Conservation (phyloP, 2,888 invertebrate genomes). For the Rhagophthalmus giganteus region DNA sequence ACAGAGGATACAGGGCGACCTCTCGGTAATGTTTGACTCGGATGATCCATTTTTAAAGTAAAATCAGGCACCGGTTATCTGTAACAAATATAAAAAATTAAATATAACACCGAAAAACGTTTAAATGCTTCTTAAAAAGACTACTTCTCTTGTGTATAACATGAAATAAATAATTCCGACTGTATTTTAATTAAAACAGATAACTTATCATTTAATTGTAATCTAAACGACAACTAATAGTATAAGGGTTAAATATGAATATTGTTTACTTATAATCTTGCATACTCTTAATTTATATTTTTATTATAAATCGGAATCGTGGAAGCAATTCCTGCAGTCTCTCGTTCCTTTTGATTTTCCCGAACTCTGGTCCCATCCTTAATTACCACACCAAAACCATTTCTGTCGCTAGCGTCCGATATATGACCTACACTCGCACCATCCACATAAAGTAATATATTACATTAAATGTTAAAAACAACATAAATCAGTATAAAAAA, state of each 20-base stretch:
- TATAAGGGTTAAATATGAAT: neutral
- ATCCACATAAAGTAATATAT: too few species aligned
- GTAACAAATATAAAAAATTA: constrained; percentile 1
- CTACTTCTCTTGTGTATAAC: too few species aligned
- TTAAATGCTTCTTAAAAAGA: neutral
- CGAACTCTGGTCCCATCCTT: too few species aligned
- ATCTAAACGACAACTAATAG: neutral
- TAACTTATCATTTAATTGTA: neutral
- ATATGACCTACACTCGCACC: too few species aligned
- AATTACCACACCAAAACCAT: too few species aligned
- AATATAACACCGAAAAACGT: neutral
- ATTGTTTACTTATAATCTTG: neutral
- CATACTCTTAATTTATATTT: neutral
- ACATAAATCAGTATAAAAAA: too few species aligned
- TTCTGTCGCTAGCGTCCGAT: too few species aligned
- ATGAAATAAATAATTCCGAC: too few species aligned
- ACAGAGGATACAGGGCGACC: constrained; percentile 47
- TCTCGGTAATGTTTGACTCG: constrained; percentile 34
- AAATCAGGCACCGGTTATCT: neutral
- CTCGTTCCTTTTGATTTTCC: too few species aligned
- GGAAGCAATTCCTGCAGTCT: too few species aligned
- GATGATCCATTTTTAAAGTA: constrained; percentile 36
- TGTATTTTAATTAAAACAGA: neutral
- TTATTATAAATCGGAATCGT: too few species aligned
- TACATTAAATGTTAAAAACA: too few species aligned